phyloP scores from a whole-genome alignment of 2,797 vertebrate species.

The Discoglossus pictus region DNA sequence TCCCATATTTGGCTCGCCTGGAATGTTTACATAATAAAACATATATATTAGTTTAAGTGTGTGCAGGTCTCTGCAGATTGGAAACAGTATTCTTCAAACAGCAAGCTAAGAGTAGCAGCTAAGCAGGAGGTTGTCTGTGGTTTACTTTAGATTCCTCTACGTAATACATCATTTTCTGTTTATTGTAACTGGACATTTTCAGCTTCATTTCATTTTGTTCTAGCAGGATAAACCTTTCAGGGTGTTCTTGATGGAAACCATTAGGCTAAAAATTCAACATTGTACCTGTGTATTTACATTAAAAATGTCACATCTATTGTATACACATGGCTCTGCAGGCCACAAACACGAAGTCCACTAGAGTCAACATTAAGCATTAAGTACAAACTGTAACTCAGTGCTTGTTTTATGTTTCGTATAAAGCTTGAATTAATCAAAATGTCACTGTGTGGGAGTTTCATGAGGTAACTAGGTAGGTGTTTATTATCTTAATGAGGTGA shows the following conservation, averaged over 20 bases:
- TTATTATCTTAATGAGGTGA: no score
- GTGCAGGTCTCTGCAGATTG: constrained; percentile 4
- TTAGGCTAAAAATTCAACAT: constrained; percentile 19
- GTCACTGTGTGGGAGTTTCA: no score
- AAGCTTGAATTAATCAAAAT: no score
- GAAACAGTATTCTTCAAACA: constrained; percentile 17
- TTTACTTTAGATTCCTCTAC: constrained; percentile 31
- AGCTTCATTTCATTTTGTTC: constrained; percentile 10
- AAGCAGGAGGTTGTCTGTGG: neutral
- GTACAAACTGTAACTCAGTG: no score
- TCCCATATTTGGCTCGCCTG: constrained; percentile 18
- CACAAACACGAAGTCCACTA: no score
- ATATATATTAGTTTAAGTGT: constrained; percentile 21
- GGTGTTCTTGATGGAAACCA: constrained; percentile 23
- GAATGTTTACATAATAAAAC: constrained; percentile 28
- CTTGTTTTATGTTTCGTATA: no score
- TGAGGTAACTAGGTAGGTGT: no score
- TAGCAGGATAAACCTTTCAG: constrained; percentile 3
- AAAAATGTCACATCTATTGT: no score
- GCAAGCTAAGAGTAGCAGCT: neutral
- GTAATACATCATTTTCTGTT: constrained; percentile 37
- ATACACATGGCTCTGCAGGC: no score
- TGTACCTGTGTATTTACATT: constrained; percentile 13
- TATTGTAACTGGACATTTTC: constrained; percentile 26
- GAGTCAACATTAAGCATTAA: no score